phyloP scores from a whole-genome alignment of 2,113 vertebrate species.

The Pseudorasbora parva region DNA sequence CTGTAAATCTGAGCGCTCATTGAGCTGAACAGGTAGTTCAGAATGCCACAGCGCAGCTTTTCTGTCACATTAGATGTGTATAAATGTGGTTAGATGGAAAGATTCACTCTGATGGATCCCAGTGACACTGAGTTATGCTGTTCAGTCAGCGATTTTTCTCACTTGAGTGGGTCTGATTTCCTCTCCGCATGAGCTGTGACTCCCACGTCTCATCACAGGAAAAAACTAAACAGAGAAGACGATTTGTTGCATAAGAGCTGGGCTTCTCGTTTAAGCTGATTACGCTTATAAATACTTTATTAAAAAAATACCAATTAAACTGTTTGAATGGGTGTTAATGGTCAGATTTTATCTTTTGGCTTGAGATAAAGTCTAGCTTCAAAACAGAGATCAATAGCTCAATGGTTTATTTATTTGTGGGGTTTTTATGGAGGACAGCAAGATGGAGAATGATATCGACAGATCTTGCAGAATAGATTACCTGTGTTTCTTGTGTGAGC shows the following conservation, averaged over 20 bases:
- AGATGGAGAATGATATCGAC: background rate
- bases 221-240: conserved; percentile 12
- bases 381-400: background rate
- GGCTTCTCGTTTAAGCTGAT: conserved; percentile 44
- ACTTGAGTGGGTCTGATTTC: conserved; percentile 29
- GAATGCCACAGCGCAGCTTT: conserved; percentile 37
- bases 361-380: too few relatives aligned
- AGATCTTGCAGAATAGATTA: background rate
- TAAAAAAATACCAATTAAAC: conserved; percentile 29
- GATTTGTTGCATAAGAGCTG: conserved; percentile 28
- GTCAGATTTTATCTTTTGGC: conserved; percentile 7
- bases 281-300: conserved; percentile 24
- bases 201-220: conserved; percentile 2
- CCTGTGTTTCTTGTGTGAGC: background rate
- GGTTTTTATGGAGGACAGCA: background rate
- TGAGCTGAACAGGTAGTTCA: conserved; percentile 9
- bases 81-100: background rate
- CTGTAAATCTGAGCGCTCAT: background rate
- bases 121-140: conserved; percentile 11
- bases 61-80: conserved; percentile 25
- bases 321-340: background rate
- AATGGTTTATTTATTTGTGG: background rate
- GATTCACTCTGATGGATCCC: background rate
- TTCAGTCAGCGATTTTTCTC: conserved; percentile 39
- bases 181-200: conserved; percentile 33